Conservation (phyloP, 1,140 invertebrate species). For the Cyclina sinensis region DNA sequence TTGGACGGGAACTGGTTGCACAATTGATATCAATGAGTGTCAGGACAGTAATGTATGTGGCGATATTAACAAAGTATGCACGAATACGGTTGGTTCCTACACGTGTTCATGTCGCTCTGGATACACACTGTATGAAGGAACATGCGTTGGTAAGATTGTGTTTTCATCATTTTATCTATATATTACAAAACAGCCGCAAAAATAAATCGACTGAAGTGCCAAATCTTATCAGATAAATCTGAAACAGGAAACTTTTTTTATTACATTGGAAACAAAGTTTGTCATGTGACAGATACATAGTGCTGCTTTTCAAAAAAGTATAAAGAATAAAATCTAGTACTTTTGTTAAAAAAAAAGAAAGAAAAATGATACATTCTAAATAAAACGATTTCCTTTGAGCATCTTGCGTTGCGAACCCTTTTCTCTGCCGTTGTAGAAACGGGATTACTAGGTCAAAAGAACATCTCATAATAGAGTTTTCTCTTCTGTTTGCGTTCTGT, state of each 20-base stretch:
- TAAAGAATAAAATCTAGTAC: not conserved
- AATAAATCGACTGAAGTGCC: no score
- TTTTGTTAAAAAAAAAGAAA: not conserved
- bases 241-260: no score
- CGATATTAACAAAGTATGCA: constrained; percentile 53
- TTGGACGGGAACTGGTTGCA: constrained; percentile 73
- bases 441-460: no score
- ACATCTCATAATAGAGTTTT: no score
- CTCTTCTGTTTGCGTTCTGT: no score
- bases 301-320: not conserved
- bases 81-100: constrained; percentile 68
- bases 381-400: no score
- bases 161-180: not conserved
- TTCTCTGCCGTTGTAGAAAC: no score
- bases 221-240: no score
- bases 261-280: no score
- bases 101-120: constrained; percentile 67
- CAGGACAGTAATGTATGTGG: constrained; percentile 19
- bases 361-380: not conserved
- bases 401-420: no score
- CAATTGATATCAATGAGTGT: constrained; percentile 75
- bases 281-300: no score
- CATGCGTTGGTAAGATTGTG: constrained; percentile 54
- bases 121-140: constrained; percentile 34
- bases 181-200: no score